These are phyloP conservation scores for Melanaphis sacchari DNA, from an alignment of 1,140 invertebrate genomes.

Conservation along the genomic window DNA sequence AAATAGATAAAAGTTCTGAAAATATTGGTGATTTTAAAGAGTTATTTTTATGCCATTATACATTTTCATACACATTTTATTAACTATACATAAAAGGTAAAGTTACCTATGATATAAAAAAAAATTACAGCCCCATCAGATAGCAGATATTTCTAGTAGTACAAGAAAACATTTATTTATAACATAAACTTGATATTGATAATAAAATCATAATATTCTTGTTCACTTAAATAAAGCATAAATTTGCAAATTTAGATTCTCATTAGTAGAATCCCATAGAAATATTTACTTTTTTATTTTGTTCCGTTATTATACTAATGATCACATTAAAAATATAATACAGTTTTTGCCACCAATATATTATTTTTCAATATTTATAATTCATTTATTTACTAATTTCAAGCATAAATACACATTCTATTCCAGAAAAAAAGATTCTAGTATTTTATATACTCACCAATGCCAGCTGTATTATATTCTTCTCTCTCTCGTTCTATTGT, in stretches of 20 bases:
- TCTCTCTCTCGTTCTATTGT: conserved; percentile 43
- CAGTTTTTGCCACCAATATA: neutral
- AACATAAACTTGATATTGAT: neutral
- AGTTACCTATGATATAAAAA: too few species aligned
- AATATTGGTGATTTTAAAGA: too few species aligned
- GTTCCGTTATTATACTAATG: neutral
- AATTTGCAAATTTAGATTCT: neutral
- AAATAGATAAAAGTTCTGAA: too few species aligned
- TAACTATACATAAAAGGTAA: too few species aligned
- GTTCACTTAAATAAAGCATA: neutral
- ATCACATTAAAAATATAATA: neutral
- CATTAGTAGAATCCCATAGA: neutral
- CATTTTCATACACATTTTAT: too few species aligned
- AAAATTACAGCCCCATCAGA: neutral
- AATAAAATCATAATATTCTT: neutral
- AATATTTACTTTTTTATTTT: neutral
- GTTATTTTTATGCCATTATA: too few species aligned
- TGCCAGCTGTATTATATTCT: conserved; percentile 47
- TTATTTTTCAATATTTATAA: too few species aligned
- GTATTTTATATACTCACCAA: conserved; percentile 15
- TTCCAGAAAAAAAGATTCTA: neutral
- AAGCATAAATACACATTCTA: neutral
- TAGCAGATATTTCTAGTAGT: neutral
- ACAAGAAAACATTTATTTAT: neutral
- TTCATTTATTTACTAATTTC: too few species aligned